Conservation (phyloP, 2,888 invertebrate genomes). For the Clivina fossor region DNA sequence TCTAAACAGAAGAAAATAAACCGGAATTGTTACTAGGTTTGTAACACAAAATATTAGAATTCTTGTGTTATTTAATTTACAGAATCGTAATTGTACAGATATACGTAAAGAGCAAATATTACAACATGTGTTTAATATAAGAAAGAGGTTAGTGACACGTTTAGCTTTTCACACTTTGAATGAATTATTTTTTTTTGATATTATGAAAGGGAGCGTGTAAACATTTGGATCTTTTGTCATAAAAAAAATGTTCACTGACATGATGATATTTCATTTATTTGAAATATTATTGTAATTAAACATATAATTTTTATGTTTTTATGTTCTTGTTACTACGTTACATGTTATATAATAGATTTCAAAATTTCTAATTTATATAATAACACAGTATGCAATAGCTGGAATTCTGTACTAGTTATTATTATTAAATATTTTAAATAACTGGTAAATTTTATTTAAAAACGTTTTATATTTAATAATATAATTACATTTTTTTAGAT, state of each 20-base stretch:
- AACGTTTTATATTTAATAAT: too few relatives aligned
- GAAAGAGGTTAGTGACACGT: slow-evolving; percentile 23
- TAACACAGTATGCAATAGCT: too few relatives aligned
- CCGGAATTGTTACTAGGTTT: slow-evolving; percentile 29
- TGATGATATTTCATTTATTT: not conserved
- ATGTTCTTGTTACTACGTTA: not conserved
- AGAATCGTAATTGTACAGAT: slow-evolving; percentile 13
- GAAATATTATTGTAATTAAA: not conserved
- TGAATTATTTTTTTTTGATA: slow-evolving; percentile 11
- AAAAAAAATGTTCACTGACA: not conserved
- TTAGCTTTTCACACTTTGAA: slow-evolving; percentile 12
- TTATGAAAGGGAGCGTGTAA: slow-evolving; percentile 21
- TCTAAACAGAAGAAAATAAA: too few relatives aligned
- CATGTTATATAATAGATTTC: too few relatives aligned
- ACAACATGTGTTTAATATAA: not conserved
- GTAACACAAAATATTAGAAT: slow-evolving; percentile 19
- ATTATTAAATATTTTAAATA: too few relatives aligned
- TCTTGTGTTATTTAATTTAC: not conserved
- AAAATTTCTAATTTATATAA: too few relatives aligned
- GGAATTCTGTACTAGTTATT: too few relatives aligned
- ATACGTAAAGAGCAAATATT: slow-evolving; percentile 2
- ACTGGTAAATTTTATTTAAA: too few relatives aligned
- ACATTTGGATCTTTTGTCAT: not conserved
- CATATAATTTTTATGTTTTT: not conserved
- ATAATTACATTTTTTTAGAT: too few relatives aligned